A percentile compares a stretch with the other conserved stretches of the same genome.
Evolutionary conservation across 1,140 invertebrate species (phyloP).

Genomic region (Drosophila dunni): DNA sequence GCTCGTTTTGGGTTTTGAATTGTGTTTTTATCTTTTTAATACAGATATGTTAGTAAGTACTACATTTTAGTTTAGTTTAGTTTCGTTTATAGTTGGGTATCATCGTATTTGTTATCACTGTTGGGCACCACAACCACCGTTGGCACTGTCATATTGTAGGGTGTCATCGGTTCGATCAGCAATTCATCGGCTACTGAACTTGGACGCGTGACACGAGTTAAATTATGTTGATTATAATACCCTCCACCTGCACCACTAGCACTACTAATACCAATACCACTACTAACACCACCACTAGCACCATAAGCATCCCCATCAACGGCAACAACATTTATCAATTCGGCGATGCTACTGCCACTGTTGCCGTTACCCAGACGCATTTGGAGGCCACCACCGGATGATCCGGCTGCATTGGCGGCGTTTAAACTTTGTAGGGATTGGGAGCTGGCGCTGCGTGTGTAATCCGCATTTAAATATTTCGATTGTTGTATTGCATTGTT

Average conservation of each 20-base stretch:
- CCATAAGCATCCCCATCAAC: conserved; percentile 26
- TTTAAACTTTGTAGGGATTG: conserved; percentile 75
- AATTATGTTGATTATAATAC: conserved; percentile 38
- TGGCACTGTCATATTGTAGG: conserved; percentile 49
- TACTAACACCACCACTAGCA: conserved; percentile 27
- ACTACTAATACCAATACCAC: conserved; percentile 21
- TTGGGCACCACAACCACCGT: conserved; percentile 81
- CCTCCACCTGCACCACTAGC: conserved; percentile 30
- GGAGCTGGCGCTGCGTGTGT: conserved; percentile 76
- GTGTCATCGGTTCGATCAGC: conserved; percentile 57
- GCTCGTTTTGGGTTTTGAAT: conserved; percentile 14
- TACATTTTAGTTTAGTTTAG: conserved; percentile 2
- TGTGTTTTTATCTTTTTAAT: conserved; percentile 16
- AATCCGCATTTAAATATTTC: conserved; percentile 64
- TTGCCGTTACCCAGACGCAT: conserved; percentile 65
- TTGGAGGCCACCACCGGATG: conserved; percentile 30
- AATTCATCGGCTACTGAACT: conserved; percentile 70
- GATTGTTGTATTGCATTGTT: conserved; percentile 50
- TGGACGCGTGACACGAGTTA: conserved; percentile 43
- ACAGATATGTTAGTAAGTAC: conserved; percentile 43
- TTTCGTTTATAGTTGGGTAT: conserved; percentile 74
- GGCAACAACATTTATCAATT: conserved; percentile 56
- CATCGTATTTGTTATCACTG: conserved; percentile 63
- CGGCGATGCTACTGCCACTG: conserved; percentile 53
- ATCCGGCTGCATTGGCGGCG: conserved; percentile 36